A percentile compares a stretch with the other conserved stretches of the same genome.
These are phyloP conservation scores for Brachionus rubens DNA, from an alignment of 1,140 invertebrate genomes.

Conservation along the genomic window DNA sequence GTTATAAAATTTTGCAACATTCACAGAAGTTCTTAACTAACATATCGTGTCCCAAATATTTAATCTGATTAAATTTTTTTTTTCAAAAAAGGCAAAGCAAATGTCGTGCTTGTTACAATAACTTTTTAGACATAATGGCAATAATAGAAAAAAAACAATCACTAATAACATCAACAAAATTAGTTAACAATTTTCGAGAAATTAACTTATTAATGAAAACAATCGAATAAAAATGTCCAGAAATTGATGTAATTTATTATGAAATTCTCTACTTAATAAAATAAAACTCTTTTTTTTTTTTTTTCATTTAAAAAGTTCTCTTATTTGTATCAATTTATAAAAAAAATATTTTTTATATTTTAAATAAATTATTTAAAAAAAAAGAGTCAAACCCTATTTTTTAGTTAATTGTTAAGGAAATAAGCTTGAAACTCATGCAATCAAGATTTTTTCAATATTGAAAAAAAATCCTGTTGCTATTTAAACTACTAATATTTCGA, in stretches of 20 bases:
- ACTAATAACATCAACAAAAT: slow-evolving; percentile 12
- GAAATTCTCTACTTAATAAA: not conserved
- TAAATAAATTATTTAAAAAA: not conserved
- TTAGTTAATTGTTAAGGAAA: too few species aligned
- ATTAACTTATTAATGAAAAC: slow-evolving; percentile 45
- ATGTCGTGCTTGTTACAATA: slow-evolving; percentile 19
- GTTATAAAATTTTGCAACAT: not conserved
- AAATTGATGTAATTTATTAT: slow-evolving; percentile 17
- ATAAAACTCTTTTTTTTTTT: not conserved
- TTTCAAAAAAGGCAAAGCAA: slow-evolving; percentile 34
- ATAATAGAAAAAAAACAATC: slow-evolving; percentile 29
- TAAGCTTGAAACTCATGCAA: too few species aligned
- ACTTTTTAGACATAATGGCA: slow-evolving; percentile 16
- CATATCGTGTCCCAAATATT: not conserved
- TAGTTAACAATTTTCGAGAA: slow-evolving; percentile 44
- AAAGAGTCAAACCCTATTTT: too few species aligned
- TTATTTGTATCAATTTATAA: slow-evolving; percentile 17
- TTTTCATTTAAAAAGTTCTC: not conserved
- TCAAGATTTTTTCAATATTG: too few species aligned
- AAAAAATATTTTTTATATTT: slow-evolving; percentile 16
- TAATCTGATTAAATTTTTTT: not conserved
- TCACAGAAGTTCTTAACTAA: too few species aligned
- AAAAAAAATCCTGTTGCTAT: too few species aligned
- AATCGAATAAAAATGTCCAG: slow-evolving; percentile 33
- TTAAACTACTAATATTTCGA: too few species aligned